Conservation (phyloP, 2,797 vertebrate species). For the Peromyscus aztecus region DNA sequence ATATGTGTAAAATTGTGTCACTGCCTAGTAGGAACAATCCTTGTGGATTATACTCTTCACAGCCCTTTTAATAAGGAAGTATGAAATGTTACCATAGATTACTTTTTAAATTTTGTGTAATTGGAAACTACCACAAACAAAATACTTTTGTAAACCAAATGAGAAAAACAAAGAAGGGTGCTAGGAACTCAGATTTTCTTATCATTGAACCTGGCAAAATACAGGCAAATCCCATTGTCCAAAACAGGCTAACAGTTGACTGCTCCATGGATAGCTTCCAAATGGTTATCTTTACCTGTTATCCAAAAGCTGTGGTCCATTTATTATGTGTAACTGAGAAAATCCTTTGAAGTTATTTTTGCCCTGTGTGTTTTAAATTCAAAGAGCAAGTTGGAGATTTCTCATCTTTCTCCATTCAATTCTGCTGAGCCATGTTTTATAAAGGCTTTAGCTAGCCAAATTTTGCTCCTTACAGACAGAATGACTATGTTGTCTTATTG, state of each 20-base stretch:
- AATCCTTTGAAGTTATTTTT: background rate
- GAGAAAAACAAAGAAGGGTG: background rate
- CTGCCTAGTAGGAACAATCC: background rate
- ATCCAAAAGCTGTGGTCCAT: background rate
- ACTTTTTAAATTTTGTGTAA: background rate
- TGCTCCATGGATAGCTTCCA: background rate
- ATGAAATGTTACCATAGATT: background rate
- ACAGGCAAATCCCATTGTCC: background rate
- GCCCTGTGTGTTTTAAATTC: background rate
- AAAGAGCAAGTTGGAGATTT: background rate
- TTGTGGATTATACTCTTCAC: background rate
- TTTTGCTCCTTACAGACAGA: background rate
- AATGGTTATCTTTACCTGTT: background rate
- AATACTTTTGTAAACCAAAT: background rate
- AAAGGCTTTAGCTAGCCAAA: background rate
- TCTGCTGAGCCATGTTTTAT: background rate
- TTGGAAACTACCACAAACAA: background rate
- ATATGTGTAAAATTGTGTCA: background rate
- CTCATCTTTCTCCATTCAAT: background rate
- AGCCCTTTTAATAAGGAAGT: background rate
- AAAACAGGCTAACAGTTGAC: background rate
- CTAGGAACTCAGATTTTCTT: conserved; percentile 28
- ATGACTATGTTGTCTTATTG: background rate
- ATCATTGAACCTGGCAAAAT: conserved; percentile 31
- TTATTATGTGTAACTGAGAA: background rate